Evolutionary conservation across 2,797 vertebrate genomes (phyloP), one percentile per base, ranked within the genome.

Genomic region (Parauchenoglanis punctatus): DNA sequence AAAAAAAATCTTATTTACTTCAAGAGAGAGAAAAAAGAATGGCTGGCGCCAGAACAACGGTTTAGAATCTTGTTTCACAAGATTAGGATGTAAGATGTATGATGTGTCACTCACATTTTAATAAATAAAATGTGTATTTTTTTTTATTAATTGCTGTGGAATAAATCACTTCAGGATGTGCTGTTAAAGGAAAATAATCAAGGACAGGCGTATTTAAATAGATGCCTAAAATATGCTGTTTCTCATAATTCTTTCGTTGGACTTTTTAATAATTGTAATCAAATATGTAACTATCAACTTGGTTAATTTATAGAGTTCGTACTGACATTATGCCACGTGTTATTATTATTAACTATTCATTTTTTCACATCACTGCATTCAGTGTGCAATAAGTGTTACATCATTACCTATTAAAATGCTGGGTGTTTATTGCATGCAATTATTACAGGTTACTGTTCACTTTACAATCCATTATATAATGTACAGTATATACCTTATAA

Each of bases 391-490:
- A 44, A 11, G 40, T 73, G 11, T 73, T 23, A 12, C n/a, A 73
- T 25, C 23, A 44, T 25, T 46, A 25, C 3, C 35, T 44, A 44
- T 75, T 17, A 76, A 17, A 76, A 28, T 1, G 25, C 46, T 76
- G 46, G 17, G 46, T 77, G 35, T 35, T 35, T 35, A 35, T 35
- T 35, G 35, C 35, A 35, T 35, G 35, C 35, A 52, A 77, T 31
- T 75, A 52, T 25, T 2, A 15, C n/a, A 56, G 0, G 10, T 31
- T 56, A 31, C 46, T 28, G 7, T 76, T 13, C 7, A 28, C 13
- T 77, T 77, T 77, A 77, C n/a, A 31, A 77, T 54, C 75, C n/a
- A 31, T 28, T 31, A 77, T 54, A 25, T 75, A 52, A 25, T 49
- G 6, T 52, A 49, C 31, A 31, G 4, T 25, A 76, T 28, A 13